Base-by-base conservation (phyloP, 1,140 invertebrate species). In the Monochamus saltuarius region DNA sequence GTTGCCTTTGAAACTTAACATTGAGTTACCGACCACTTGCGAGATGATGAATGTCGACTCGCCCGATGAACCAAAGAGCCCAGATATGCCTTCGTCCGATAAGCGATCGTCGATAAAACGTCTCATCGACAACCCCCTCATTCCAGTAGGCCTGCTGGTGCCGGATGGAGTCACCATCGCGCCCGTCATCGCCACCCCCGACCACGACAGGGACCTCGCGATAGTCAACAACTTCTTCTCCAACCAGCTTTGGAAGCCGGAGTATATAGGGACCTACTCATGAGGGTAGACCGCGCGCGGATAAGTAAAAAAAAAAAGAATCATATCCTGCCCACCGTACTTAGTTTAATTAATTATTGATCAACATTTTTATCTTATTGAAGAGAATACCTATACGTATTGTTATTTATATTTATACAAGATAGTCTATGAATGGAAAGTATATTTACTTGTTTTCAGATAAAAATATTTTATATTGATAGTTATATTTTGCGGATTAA, bases 221-320 rank as follows among this genome's bases (percentile, higher is more conserved):
- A 77, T 81, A 57, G 80, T 83, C 16, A 78, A 81, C 61, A 79
- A 80, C 61, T 83, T 83, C 66, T 83, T 83, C 70, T 75, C 74
- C 29, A 80, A 83, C 69, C 81, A 83, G 67, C 69, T 83, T 29
- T 83, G 81, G 81, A 82, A 82, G 72, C 81, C 80, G 17, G 81
- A 83, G 67, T 80, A 82, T 59, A 81, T 82, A 39, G 74, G 74
- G 39, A 70, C 74, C 17, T 72, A 72, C 61, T 75, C 75, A 59
- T 77, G 73, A 75, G 46, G 42, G 17, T 14, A 50, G 13, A 13
- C 34, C 8, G 49, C 29, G 14, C 16, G 43, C 22, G 11, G 14
- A 19, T 46, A 46, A n/a, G 16, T 46, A 46, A 14, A 17, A 16
- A 40, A 40, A 16, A 29, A 29, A 29, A 29, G 22, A 29, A 29